A percentile compares a stretch with the other conserved stretches of the same genome.
Evolutionary conservation across 2,888 invertebrate genomes (phyloP).

Genomic region (Spatulosminthurus flaviceps): DNA sequence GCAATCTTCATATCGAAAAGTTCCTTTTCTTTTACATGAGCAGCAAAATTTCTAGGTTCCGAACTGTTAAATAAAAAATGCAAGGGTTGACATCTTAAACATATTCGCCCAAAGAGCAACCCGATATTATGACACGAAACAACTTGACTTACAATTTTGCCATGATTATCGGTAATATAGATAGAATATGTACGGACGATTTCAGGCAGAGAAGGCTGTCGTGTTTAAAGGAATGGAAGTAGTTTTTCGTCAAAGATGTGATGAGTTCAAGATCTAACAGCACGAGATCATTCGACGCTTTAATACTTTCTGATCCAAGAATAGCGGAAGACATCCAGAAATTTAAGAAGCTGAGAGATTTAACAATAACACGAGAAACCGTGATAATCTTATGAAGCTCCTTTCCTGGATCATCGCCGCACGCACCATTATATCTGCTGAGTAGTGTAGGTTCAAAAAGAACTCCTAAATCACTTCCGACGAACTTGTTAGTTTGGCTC

Average conservation of each 20-base stretch:
- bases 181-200: constrained; percentile 29
- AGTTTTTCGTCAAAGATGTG: constrained; percentile 43
- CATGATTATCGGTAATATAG: constrained; percentile 34
- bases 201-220: constrained; percentile 37
- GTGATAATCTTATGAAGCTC: neutral
- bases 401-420: neutral
- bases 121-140: too few relatives aligned
- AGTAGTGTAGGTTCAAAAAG: constrained; percentile 29
- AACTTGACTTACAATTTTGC: constrained; percentile 33
- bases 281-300: constrained; percentile 25
- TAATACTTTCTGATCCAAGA: constrained; percentile 28
- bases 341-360: constrained; percentile 38
- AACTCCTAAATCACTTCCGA: constrained; percentile 24
- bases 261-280: constrained; percentile 41
- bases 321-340: constrained; percentile 44
- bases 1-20: constrained; percentile 35
- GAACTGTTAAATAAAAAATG: neutral
- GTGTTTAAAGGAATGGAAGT: constrained; percentile 27
- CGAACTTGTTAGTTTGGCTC: constrained; percentile 35
- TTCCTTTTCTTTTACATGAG: neutral
- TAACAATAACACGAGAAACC: constrained; percentile 21
- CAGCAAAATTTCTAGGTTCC: neutral
- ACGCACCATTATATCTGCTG: constrained; percentile 2
- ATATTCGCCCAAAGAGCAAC: too few relatives aligned
- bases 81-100: too few relatives aligned